Evolutionary conservation across 2,113 vertebrate species (phyloP).

Genomic region (Morphnarchus princeps): DNA sequence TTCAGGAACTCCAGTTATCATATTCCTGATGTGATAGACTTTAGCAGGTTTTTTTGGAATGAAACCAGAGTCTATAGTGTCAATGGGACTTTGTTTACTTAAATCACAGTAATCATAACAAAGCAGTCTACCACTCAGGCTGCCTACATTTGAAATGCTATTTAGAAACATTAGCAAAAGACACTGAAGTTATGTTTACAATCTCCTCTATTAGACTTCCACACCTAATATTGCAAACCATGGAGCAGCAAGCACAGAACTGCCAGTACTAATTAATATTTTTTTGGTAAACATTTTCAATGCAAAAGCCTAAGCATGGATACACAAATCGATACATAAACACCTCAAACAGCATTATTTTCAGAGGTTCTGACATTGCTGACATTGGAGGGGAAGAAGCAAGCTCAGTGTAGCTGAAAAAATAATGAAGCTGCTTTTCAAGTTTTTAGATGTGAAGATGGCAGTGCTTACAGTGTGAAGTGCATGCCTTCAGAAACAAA

Average conservation of each 20-base stretch:
- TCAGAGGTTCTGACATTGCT: not conserved
- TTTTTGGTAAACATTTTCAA: not conserved
- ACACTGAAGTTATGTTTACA: not conserved
- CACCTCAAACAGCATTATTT: not conserved
- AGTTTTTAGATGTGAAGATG: not conserved
- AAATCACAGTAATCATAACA: not conserved
- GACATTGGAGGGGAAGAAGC: not conserved
- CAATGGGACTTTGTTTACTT: slow-evolving; percentile 1
- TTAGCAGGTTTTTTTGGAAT: not conserved
- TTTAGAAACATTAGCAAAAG: not conserved
- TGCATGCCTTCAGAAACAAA: not conserved
- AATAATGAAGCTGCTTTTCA: not conserved
- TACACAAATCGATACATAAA: not conserved
- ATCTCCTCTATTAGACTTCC: not conserved
- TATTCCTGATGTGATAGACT: not conserved
- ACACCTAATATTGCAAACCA: not conserved
- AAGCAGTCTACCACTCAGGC: not conserved
- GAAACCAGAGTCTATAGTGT: not conserved
- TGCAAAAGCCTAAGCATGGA: not conserved
- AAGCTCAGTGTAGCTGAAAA: not conserved
- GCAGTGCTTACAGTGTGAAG: not conserved
- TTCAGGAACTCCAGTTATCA: slow-evolving; percentile 10
- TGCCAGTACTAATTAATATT: not conserved
- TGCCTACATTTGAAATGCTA: not conserved
- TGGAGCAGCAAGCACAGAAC: not conserved